A percentile compares a stretch with the other conserved stretches of the same genome.
Evolutionary conservation across 2,797 vertebrate species (phyloP).

Genomic region (Fringilla coelebs): DNA sequence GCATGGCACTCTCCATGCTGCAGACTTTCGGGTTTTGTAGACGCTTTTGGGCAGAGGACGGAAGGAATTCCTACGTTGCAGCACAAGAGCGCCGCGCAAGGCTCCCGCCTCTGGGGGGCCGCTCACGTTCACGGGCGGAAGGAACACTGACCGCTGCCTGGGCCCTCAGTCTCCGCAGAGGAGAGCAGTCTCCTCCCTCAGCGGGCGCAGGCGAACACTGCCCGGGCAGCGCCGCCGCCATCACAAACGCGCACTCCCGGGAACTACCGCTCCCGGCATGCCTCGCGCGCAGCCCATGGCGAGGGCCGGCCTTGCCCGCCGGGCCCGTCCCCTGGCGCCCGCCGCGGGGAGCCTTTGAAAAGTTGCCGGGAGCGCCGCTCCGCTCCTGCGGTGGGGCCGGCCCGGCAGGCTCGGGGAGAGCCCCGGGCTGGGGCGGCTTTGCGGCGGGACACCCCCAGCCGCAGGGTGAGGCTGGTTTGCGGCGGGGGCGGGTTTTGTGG

Average conservation of each 20-base stretch:
- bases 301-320: too few species aligned
- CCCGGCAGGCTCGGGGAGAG: accelerated
- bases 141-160: accelerated
- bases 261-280: background rate
- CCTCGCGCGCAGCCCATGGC: background rate
- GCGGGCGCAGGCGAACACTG: accelerated
- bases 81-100: accelerated
- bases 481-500: background rate
- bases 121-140: accelerated
- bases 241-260: accelerated
- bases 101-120: accelerated
- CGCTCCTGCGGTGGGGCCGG: accelerated
- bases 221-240: accelerated
- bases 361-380: accelerated
- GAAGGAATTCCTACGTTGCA: background rate
- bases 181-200: background rate
- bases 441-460: too few species aligned
- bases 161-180: background rate
- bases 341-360: background rate
- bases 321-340: background rate
- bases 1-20: accelerated
- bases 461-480: background rate
- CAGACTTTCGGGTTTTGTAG: background rate
- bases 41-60: accelerated
- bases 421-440: background rate